phyloP scores from a whole-genome alignment of 2,113 vertebrate genomes.

The Callospermophilus lateralis region DNA sequence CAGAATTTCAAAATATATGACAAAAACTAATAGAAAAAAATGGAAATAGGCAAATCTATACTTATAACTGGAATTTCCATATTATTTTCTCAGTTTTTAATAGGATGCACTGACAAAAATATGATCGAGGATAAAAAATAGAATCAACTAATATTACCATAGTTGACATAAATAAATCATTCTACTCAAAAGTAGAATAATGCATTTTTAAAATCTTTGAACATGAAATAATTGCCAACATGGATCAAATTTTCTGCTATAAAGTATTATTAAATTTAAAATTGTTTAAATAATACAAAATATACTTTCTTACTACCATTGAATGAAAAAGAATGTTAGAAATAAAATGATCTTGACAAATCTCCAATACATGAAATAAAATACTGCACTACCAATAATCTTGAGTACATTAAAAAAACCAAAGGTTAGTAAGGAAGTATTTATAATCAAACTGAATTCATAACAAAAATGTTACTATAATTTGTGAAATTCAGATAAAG shows the following conservation, averaged over 20 bases:
- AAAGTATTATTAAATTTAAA: background rate
- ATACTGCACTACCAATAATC: background rate
- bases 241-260: background rate
- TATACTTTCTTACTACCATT: background rate
- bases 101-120: background rate
- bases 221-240: background rate
- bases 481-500: background rate
- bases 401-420: background rate
- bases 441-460: background rate
- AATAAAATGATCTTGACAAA: background rate
- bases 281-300: background rate
- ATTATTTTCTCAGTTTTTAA: background rate
- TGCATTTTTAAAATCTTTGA: background rate
- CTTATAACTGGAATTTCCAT: background rate
- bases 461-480: background rate
- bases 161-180: background rate
- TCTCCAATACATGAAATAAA: background rate
- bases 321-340: background rate
- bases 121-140: background rate
- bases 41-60: background rate
- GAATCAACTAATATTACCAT: background rate
- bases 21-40: background rate
- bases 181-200: background rate
- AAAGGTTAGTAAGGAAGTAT: background rate
- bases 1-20: background rate